phyloP scores from a whole-genome alignment of 2,797 vertebrate genomes.

The Bothrops alternatus region DNA sequence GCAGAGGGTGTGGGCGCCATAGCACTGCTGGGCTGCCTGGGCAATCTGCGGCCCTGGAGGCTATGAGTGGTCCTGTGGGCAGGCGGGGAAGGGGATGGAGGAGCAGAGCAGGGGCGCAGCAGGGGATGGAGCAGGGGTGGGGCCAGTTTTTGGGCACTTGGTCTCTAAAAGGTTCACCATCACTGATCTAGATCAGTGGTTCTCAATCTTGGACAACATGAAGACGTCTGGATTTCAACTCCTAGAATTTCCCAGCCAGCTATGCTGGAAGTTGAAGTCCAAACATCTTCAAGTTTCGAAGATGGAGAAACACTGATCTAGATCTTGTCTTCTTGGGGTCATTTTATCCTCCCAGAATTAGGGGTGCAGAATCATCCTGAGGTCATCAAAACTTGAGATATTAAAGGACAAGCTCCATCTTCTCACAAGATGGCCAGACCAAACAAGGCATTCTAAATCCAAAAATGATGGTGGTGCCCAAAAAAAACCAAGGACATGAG shows the following conservation, averaged over 20 bases:
- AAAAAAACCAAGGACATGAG: not conserved
- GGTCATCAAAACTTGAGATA: not conserved
- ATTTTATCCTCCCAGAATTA: not conserved
- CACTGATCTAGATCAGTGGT: not conserved
- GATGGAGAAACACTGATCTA: not conserved
- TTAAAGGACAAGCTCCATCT: not conserved
- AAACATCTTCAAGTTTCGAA: not conserved
- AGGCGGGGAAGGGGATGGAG: too few species aligned
- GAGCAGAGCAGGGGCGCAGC: too few species aligned
- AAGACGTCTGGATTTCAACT: not conserved
- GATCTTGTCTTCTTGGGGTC: not conserved
- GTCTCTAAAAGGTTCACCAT: too few species aligned
- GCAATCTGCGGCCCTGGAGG: too few species aligned
- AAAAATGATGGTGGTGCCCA: too few species aligned
- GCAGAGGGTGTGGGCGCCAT: too few species aligned
- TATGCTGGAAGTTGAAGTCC: not conserved
- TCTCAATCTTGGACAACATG: not conserved
- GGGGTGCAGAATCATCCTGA: not conserved
- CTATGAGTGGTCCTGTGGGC: too few species aligned
- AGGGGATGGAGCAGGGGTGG: too few species aligned
- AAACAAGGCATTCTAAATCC: not conserved
- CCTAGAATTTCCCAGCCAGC: not conserved
- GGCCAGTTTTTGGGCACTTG: too few species aligned
- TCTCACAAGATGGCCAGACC: not conserved
- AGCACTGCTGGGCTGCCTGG: too few species aligned